A percentile compares a stretch with the other conserved stretches of the same genome.
phyloP scores from a whole-genome alignment of 2,797 vertebrate species.

The Dromococcyx pavoninus region DNA sequence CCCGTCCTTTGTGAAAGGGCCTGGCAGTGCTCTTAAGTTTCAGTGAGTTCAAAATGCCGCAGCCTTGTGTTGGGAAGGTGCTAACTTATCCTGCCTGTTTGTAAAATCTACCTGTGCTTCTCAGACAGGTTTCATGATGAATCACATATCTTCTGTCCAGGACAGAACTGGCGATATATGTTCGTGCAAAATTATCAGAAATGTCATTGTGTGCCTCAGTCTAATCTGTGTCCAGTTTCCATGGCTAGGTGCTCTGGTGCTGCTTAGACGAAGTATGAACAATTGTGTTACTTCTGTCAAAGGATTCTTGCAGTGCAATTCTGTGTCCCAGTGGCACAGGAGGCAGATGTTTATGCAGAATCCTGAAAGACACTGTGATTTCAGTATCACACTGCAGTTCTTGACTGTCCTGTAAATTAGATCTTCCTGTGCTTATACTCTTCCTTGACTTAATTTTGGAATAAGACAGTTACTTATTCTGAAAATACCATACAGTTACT shows the following conservation, averaged over 20 bases:
- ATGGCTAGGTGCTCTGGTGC: neutral
- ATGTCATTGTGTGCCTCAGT: neutral
- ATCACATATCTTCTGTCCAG: neutral
- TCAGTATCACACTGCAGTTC: neutral
- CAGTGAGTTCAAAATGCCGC: neutral
- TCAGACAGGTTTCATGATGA: neutral
- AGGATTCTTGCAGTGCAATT: neutral
- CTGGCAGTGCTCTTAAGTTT: neutral
- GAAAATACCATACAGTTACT: neutral
- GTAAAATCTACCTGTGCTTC: neutral
- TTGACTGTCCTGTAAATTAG: neutral
- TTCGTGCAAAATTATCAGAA: neutral
- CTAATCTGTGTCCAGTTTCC: neutral
- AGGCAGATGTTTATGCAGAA: neutral
- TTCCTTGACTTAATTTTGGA: neutral
- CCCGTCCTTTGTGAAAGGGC: neutral
- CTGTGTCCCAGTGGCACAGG: neutral
- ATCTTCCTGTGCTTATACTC: neutral
- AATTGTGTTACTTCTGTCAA: accelerated
- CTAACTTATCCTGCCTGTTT: neutral
- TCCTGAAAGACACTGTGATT: neutral
- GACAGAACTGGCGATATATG: neutral
- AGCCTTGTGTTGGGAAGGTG: neutral
- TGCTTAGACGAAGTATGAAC: neutral
- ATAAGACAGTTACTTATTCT: neutral